Base-by-base conservation (phyloP, 2,888 invertebrate genomes). In the Lasioglossum morio region DNA sequence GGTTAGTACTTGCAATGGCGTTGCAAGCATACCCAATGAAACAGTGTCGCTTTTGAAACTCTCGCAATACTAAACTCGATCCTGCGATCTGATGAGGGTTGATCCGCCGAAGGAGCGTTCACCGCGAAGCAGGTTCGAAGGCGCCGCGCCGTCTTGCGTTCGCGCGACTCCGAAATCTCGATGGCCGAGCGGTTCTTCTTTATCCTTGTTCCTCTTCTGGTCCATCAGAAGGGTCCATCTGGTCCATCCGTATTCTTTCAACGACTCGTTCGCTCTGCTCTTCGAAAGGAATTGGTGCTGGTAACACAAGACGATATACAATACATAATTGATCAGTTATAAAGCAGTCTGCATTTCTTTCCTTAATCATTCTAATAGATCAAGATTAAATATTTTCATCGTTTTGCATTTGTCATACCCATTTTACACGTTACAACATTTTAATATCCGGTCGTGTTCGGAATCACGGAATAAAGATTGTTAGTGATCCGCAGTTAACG, bases 191-290 rank as follows among this genome's bases (percentile, higher is more conserved):
- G 48, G 23, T 7, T 46, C 34, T 2, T 19, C 43, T 27, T 19
- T 19, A 48, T 69, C 46, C 69, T 46, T 37, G n/a, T 69, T 72
- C 23, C 69, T 48, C 37, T 63, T 14, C 79, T 37, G 27, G 46
- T 16, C 30, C 34, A 19, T 63, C 66, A n/a, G n/a, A n/a, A n/a
- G n/a, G 27, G 46, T 16, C 30, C 34, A 19, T 63, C 66, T 77
- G 81, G 3, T 34, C 34, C 34, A 34, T 34, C 77, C 79, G 77
- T 84, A 84, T 84, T 87, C 85, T 85, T 77, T 76, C 77, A 63
- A 87, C 8, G 8, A 7, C 34, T 16, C 34, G 63, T 19, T 16
- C 19, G 48, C 48, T 7, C 48, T 48, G 19, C 48, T 19, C 48
- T 19, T 48, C 19, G 19, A 5, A 48, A 19, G 19, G 48, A 48